A percentile compares a stretch with the other conserved stretches of the same genome.
Evolutionary conservation across 1,140 invertebrate species (phyloP).

Genomic region (Rhopalosiphum maidis): DNA sequence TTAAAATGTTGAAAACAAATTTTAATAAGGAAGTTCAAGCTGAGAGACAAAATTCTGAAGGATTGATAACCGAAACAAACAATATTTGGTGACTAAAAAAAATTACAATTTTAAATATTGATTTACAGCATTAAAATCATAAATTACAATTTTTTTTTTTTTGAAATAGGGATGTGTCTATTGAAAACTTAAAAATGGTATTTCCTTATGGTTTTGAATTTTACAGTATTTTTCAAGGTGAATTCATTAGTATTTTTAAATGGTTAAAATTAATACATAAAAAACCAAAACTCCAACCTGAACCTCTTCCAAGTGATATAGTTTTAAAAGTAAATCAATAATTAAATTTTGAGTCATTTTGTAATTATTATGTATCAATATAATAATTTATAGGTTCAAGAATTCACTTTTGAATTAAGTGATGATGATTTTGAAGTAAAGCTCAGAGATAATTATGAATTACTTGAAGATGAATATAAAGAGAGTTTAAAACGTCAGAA

Average conservation of each 20-base stretch:
- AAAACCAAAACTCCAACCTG: conserved; percentile 65
- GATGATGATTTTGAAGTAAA: conserved; percentile 99
- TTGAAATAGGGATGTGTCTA: conserved; percentile 65
- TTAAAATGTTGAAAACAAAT: conserved; percentile 66
- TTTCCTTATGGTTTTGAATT: conserved; percentile 95
- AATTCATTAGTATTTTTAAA: conserved; percentile 88
- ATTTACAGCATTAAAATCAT: conserved; percentile 14
- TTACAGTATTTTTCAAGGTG: conserved; percentile 89
- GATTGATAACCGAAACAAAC: conserved; percentile 74
- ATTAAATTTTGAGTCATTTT: not conserved
- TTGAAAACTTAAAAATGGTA: conserved; percentile 75
- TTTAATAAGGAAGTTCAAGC: conserved; percentile 71
- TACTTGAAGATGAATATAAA: conserved; percentile 94
- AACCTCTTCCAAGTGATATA: conserved; percentile 83
- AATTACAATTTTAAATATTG: not conserved
- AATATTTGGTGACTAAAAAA: conserved; percentile 69
- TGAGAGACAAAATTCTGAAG: conserved; percentile 76
- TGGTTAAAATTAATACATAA: conserved; percentile 89
- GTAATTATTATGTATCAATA: conserved; percentile 9
- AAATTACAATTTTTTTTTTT: conserved; percentile 44
- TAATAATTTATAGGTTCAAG: conserved; percentile 70
- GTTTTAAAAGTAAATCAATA: conserved; percentile 78
- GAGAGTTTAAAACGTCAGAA: conserved; percentile 91
- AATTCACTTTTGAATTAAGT: conserved; percentile 87
- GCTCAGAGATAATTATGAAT: conserved; percentile 92